Evolutionary conservation across 2,797 vertebrate species (phyloP).

Genomic region (Spinus pinus): DNA sequence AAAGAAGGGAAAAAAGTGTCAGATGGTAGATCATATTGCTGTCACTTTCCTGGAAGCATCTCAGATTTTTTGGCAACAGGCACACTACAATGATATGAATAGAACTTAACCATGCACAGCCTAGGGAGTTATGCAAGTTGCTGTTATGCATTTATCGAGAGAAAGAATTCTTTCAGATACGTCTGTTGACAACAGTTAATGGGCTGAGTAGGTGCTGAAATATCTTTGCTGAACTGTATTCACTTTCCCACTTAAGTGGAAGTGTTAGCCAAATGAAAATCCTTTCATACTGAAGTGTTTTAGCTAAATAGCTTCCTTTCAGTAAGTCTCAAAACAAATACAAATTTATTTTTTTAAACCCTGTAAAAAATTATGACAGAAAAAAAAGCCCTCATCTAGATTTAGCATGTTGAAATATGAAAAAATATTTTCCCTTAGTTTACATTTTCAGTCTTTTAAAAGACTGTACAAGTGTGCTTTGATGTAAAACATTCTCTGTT

Average conservation of each 20-base stretch:
- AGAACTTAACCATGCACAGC: background rate
- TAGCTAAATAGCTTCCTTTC: background rate
- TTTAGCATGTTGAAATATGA: background rate
- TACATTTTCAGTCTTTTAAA: background rate
- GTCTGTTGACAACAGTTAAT: slow-evolving; percentile 21
- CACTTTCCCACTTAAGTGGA: background rate
- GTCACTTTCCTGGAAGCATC: slow-evolving; percentile 20
- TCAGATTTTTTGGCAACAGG: background rate
- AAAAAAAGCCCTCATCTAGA: background rate
- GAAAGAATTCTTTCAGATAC: background rate
- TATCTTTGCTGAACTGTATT: background rate
- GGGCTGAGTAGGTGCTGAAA: background rate
- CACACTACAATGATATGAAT: background rate
- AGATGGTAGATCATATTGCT: slow-evolving; percentile 24
- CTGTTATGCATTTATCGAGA: background rate
- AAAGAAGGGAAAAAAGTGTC: background rate
- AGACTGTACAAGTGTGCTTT: background rate
- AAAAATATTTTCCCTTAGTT: background rate
- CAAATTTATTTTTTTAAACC: background rate
- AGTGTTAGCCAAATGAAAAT: slow-evolving; percentile 25
- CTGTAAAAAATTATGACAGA: background rate
- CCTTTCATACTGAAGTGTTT: background rate
- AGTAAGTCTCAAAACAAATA: background rate
- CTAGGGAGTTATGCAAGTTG: background rate
- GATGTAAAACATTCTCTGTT: background rate